These are phyloP conservation scores for Panagrolaimus sp. DNA, from an alignment of 1,140 invertebrate genomes.

Conservation along the genomic window DNA sequence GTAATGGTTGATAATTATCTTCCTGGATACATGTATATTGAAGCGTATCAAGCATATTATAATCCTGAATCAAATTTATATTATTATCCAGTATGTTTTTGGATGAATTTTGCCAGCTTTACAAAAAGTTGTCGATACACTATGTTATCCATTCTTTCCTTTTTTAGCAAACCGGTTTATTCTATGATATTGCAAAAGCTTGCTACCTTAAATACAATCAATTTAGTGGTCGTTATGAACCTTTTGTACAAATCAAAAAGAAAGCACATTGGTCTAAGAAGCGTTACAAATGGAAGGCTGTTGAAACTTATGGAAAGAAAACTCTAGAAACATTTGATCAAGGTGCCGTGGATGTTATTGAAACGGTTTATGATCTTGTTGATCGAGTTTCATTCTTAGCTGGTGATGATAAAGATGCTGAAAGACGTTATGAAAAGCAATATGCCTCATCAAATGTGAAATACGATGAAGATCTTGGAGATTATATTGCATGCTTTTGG, in stretches of 20 bases:
- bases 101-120: no score
- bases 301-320: background rate
- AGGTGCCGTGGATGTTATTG: background rate
- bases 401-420: conserved; percentile 6
- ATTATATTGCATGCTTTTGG: conserved; percentile 6
- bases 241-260: background rate
- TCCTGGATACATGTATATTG: conserved; percentile 20
- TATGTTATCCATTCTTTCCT: background rate
- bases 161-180: conserved; percentile 9
- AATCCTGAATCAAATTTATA: conserved; percentile 21
- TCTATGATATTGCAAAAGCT: conserved; percentile 1
- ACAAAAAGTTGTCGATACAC: background rate
- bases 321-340: conserved; percentile 11
- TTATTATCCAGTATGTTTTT: conserved; percentile 21
- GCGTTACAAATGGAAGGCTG: background rate
- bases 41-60: conserved; percentile 23
- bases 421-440: background rate
- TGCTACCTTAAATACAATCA: conserved; percentile 9
- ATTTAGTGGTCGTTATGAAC: background rate
- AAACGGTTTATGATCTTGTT: conserved; percentile 1
- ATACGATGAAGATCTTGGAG: conserved; percentile 6
- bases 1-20: conserved; percentile 21
- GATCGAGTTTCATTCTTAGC: conserved; percentile 3
- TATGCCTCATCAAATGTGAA: background rate
- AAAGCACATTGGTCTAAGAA: conserved; percentile 14